Evolutionary conservation across 2,113 vertebrate species (phyloP).

Genomic region (Dromaius novaehollandiae): DNA sequence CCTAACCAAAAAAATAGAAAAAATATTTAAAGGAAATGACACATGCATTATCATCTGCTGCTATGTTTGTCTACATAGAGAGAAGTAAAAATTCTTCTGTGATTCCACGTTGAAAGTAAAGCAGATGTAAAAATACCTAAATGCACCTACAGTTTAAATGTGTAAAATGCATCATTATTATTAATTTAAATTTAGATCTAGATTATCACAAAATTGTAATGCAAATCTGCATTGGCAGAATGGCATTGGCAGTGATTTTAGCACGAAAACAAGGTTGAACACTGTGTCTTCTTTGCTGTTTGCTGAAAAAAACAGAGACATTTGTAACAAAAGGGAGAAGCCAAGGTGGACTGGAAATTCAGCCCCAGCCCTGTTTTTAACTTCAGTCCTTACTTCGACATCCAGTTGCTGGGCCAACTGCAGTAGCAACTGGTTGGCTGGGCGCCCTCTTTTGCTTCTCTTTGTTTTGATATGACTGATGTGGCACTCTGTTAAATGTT

Average conservation of each 20-base stretch:
- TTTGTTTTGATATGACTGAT: conserved; percentile 37
- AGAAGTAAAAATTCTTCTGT: not conserved
- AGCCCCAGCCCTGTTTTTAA: not conserved
- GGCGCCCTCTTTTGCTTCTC: not conserved
- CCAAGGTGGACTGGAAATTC: not conserved
- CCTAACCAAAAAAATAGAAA: not conserved
- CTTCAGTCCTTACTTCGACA: not conserved
- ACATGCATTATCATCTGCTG: not conserved
- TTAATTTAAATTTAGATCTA: not conserved
- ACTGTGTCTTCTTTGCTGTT: not conserved
- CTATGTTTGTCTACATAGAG: not conserved
- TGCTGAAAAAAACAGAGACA: not conserved
- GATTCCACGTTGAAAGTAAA: not conserved
- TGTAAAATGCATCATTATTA: not conserved
- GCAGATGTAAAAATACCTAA: not conserved
- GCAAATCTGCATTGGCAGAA: not conserved
- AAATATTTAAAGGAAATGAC: not conserved
- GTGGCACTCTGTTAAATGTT: not conserved
- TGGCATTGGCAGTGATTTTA: not conserved
- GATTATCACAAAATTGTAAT: not conserved
- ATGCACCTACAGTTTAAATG: not conserved
- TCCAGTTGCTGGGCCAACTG: conserved; percentile 73
- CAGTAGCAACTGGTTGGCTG: conserved; percentile 66
- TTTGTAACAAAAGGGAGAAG: not conserved
- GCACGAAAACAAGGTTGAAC: not conserved